phyloP scores from a whole-genome alignment of 2,888 invertebrate genomes.

The Drosophila greeni region DNA sequence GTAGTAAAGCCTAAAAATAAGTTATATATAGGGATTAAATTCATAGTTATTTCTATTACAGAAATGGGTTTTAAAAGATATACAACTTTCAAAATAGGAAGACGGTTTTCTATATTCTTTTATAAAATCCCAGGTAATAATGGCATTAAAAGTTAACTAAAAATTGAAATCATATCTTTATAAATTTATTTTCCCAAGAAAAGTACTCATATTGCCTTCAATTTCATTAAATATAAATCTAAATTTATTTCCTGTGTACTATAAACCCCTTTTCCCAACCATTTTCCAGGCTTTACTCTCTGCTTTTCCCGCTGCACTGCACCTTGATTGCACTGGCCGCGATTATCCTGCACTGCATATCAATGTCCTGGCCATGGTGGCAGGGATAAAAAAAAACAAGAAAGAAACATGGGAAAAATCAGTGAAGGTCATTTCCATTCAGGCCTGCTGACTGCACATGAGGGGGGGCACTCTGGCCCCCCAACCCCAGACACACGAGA shows the following conservation, averaged over 20 bases:
- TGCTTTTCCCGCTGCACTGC: conserved; percentile 53
- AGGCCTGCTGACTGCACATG: conserved; percentile 15
- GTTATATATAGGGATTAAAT: not conserved
- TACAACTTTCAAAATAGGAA: no score
- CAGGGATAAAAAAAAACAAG: not conserved
- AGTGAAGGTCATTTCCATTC: conserved; percentile 65
- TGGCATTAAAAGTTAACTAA: no score
- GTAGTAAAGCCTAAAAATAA: not conserved
- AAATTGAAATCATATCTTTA: accelerated
- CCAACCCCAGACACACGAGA: not conserved
- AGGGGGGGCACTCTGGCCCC: not conserved
- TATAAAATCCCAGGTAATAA: no score
- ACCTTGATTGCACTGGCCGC: conserved; percentile 72
- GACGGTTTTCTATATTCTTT: not conserved
- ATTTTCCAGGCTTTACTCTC: not conserved
- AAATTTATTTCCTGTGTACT: not conserved
- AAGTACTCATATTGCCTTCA: not conserved
- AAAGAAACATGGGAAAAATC: conserved; percentile 29
- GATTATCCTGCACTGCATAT: conserved; percentile 73
- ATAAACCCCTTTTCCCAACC: not conserved
- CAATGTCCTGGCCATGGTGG: conserved; percentile 56
- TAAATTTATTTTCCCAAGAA: accelerated
- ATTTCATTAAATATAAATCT: not conserved
- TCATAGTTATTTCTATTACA: accelerated
- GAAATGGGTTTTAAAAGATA: no score